Evolutionary conservation across 2,888 invertebrate species (phyloP), one percentile per base, ranked within the genome.

Genomic region (Autographa pulchrina): DNA sequence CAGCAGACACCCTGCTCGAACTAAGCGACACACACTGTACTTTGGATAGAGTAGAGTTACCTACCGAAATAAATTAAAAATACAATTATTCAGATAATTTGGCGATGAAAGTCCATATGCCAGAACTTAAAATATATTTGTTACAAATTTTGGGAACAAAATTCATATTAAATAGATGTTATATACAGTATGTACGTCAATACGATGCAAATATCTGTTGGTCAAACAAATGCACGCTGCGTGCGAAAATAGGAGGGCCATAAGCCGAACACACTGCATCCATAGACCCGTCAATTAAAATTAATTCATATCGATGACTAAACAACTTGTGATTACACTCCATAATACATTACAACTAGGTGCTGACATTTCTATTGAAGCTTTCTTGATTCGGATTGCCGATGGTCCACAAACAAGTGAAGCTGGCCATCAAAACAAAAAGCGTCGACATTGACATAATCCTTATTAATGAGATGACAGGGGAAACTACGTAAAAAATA

Each of bases 21-120:
- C 16, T 0, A 16, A 2, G n/a, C 48, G 20, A 70, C 74, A n/a
- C 61, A 64, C 63, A 65, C 48, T 65, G 16, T 64, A 60, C 52
- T 70, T 75, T 78, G 69, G 78, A 72, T 83, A 78, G 70, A 70
- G 68, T 75, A 70, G 68, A 31, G 16, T 43, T 13, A 9, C 5
- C 0, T 13, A 9, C 7, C 0, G n/a, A 38, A 20, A 13, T 31
- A 54, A 18, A 43, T 41, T 11, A 14, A 41, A 13, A 7, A 41
- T 14, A 13, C 11, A 11, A 41, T 41, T 41, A 9, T 41, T 35
- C 6, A 35, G 35, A 8, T 35, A 9, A 35, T 35, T 35, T 35
- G 35, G 35, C 25, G 25, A 25, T 25, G 25, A 25, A 25, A 25
- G 25, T 25, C 25, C 25, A 25, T 25, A 25, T 25, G 25, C 25